A percentile compares a stretch with the other conserved stretches of the same genome.
Conservation (phyloP, 1,140 invertebrate species). For the Orchestia grillus region DNA sequence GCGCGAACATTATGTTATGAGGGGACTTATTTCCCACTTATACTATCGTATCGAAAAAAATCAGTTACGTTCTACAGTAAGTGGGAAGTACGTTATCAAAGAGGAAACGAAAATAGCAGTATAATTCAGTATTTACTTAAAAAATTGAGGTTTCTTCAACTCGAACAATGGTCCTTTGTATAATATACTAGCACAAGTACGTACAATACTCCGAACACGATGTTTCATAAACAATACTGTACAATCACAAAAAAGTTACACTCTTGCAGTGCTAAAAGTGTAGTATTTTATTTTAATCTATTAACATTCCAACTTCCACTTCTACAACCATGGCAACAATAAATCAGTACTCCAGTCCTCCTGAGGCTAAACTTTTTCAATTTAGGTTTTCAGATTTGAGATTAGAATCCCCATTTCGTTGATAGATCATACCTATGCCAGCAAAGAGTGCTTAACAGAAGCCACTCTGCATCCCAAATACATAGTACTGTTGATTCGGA, state of each 20-base stretch:
- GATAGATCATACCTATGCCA: background rate
- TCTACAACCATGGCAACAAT: background rate
- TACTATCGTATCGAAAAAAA: background rate
- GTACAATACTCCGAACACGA: background rate
- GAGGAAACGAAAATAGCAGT: background rate
- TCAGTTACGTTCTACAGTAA: background rate
- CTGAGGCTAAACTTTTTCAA: background rate
- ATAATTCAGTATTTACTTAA: background rate
- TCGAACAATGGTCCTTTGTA: background rate
- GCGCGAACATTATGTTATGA: background rate
- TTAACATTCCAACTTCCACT: background rate
- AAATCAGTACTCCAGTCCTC: background rate
- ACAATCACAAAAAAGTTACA: background rate
- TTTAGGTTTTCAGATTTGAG: background rate
- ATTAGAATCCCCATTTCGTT: background rate
- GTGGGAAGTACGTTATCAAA: background rate
- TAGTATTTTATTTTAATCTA: background rate
- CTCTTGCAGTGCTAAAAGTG: background rate
- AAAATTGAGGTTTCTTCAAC: background rate
- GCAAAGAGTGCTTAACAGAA: background rate
- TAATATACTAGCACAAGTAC: background rate
- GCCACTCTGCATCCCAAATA: background rate
- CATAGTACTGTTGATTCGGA: too few relatives aligned
- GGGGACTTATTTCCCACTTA: background rate
- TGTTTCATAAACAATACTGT: background rate